Base-by-base conservation (phyloP, 2,113 vertebrate species). In the Phylloscopus trochilus region DNA sequence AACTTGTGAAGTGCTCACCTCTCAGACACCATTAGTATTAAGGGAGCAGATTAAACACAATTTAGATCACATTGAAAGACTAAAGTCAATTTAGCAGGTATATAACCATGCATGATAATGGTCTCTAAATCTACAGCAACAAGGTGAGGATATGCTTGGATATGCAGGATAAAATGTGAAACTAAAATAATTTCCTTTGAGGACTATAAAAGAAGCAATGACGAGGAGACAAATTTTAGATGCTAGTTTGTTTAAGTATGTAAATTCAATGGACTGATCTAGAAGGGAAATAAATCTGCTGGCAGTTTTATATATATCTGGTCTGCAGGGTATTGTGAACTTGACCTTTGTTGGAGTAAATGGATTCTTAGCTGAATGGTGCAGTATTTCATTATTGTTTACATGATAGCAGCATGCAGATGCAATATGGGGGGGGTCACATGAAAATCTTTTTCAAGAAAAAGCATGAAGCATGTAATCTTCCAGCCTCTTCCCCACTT, bases 231-330 rank as follows among this genome's bases (percentile, higher is more conserved):
- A 88, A 83, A 95, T 92, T 90, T 93, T 91, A 95, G 85, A 93
- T 90, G 72, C 82, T 83, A 83, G 92, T 94, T 96, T 95, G 60
- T 94, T 96, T 97, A 95, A 95, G 59, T 79, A 94, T 85, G 92
- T 94, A 96, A 96, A 95, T 96, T 95, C 90, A 91, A 88, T 93
- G 93, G 87, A 90, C 70, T 96, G 84, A 85, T 94, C 78, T 90
- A 46, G 82, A 92, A 92, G 70, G 51, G 84, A 95, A 95, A 95
- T 87, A 95, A 95, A 85, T 91, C 59, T 91, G 70, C 73, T 85
- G 80, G 55, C 59, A 94, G 39, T 85, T 94, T 85, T 83, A 80
- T 67, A 55, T 66, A 49, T 68, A 55, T 69, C 6, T 67, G 43
- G 33, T 88, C 90, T 86, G 7, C n/a, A 90, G 63, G 51, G 87